These are phyloP conservation scores for Machimus rusticus DNA, from an alignment of 2,888 invertebrate genomes.

Conservation along the genomic window DNA sequence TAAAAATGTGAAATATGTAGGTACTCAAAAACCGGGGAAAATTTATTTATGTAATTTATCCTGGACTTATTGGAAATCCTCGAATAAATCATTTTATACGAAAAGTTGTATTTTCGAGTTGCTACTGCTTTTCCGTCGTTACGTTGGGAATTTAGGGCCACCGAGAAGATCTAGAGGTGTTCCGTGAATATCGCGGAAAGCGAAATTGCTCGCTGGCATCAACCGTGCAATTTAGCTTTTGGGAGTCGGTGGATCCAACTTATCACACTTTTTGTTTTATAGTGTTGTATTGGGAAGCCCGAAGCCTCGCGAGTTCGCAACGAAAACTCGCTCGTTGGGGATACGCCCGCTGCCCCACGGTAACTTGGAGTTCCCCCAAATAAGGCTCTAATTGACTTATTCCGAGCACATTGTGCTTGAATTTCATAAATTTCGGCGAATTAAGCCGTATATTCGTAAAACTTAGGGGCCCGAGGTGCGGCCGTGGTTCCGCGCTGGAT, in stretches of 20 bases:
- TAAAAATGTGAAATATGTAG: no score
- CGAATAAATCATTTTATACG: background rate
- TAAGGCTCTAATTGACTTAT: slow-evolving; percentile 5
- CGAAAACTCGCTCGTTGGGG: background rate
- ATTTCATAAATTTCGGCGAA: slow-evolving; percentile 1
- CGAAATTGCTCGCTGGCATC: background rate
- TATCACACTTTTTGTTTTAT: background rate
- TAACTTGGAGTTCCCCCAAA: background rate
- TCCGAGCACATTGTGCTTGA: background rate
- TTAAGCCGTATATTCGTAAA: slow-evolving; percentile 4
- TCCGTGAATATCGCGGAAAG: background rate
- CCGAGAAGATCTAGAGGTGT: background rate
- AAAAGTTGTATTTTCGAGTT: background rate
- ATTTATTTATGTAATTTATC: no score
- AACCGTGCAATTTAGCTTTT: background rate
- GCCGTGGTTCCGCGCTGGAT: background rate
- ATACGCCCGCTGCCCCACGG: background rate
- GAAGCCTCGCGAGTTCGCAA: background rate
- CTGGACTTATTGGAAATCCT: background rate
- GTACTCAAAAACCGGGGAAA: no score
- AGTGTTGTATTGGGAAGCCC: background rate
- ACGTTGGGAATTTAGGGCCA: background rate
- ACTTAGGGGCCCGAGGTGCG: background rate
- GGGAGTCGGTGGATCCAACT: background rate
- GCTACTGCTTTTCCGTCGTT: background rate